Conservation (phyloP, 2,888 invertebrate species). For the Agrotis clavis region DNA sequence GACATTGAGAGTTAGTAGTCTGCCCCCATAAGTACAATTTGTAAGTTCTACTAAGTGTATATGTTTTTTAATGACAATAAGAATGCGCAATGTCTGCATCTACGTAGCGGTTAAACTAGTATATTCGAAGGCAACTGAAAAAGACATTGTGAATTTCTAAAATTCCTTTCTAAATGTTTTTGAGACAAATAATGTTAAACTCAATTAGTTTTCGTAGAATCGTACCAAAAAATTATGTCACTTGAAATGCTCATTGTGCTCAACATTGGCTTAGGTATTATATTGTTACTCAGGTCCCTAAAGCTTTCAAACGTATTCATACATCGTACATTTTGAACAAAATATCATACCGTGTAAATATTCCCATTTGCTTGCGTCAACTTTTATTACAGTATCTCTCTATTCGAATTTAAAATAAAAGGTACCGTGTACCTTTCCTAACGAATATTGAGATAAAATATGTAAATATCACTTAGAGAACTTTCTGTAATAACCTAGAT, state of each 20-base stretch:
- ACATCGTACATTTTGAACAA: neutral
- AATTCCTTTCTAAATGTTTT: no score
- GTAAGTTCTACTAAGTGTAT: no score
- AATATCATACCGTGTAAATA: neutral
- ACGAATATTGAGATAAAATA: slow-evolving; percentile 12
- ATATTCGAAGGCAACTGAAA: no score
- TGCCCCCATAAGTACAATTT: no score
- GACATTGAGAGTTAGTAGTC: no score
- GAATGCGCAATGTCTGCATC: no score
- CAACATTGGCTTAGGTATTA: no score
- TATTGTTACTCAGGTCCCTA: neutral
- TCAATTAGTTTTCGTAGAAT: neutral
- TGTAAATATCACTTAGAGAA: slow-evolving; percentile 11
- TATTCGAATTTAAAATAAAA: slow-evolving; percentile 29
- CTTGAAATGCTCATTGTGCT: no score
- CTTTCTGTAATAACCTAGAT: neutral
- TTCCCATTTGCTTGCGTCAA: slow-evolving; percentile 27
- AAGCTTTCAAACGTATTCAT: slow-evolving; percentile 7
- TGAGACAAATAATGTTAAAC: no score
- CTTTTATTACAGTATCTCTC: slow-evolving; percentile 17
- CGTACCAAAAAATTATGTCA: neutral
- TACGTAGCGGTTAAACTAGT: no score
- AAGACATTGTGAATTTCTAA: no score
- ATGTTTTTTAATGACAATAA: no score
- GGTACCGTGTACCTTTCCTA: neutral